These are phyloP conservation scores for Hypothenemus hampei DNA, from an alignment of 1,140 invertebrate genomes.

Conservation along the genomic window DNA sequence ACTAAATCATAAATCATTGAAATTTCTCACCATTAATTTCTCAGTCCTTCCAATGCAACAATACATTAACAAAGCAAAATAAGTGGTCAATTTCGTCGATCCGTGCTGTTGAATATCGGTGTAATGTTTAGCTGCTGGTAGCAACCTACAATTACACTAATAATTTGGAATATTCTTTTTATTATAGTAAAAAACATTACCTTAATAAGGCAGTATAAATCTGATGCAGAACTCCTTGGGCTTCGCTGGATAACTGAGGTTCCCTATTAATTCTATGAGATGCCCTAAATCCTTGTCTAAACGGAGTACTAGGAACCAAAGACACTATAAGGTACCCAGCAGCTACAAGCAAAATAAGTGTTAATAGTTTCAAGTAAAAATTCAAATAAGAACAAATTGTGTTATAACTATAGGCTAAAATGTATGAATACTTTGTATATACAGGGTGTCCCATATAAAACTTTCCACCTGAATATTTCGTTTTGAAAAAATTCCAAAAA, in stretches of 20 bases:
- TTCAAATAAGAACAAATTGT: too few species aligned
- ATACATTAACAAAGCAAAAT: slow-evolving; percentile 85
- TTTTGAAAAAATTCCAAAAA: too few species aligned
- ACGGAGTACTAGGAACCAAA: slow-evolving; percentile 80
- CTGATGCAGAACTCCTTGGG: slow-evolving; percentile 75
- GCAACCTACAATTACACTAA: slow-evolving; percentile 47
- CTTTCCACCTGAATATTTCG: too few species aligned
- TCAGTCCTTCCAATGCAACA: slow-evolving; percentile 85
- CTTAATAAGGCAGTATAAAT: slow-evolving; percentile 72
- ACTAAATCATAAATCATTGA: not conserved
- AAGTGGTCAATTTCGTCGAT: slow-evolving; percentile 85
- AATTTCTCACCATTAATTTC: slow-evolving; percentile 77
- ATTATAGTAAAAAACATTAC: not conserved
- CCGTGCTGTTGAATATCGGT: slow-evolving; percentile 80
- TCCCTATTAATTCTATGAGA: slow-evolving; percentile 51
- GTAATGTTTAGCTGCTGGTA: slow-evolving; percentile 79
- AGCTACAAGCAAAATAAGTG: too few species aligned
- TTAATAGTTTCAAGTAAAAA: too few species aligned
- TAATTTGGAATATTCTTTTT: not conserved
- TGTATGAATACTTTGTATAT: too few species aligned
- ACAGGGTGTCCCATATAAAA: too few species aligned
- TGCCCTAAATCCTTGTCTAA: slow-evolving; percentile 76
- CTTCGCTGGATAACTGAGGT: slow-evolving; percentile 58
- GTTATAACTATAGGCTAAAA: too few species aligned
- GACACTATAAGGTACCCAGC: slow-evolving; percentile 83